Base-by-base conservation (phyloP, 2,113 vertebrate genomes). In the Istiophorus platypterus region DNA sequence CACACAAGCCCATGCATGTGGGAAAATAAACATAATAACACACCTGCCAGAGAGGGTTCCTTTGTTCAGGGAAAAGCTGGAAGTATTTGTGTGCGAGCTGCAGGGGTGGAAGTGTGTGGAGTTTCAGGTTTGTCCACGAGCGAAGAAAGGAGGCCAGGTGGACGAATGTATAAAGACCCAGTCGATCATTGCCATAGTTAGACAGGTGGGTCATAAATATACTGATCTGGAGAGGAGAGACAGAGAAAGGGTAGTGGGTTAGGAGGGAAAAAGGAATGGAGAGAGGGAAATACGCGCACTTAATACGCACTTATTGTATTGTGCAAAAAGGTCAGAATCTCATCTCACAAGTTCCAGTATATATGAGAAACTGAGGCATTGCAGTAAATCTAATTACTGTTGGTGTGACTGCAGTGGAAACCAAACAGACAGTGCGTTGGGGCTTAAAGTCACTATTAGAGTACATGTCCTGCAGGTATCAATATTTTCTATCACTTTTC, bases 181-280 rank as follows among this genome's bases (percentile, higher is more conserved):
- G 93, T 8, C 97, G 97, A 82, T 99, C 98, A 0, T 99, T 99
- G 17, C 98, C 98, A 0, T 99, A 99, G 93, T 99, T 99, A 1
- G 98, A 99, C 85, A 99, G 88, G 92, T 99, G 98, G 5, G 98
- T 99, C 98, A 99, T 99, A 91, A 99, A 99, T 93, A 99, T 97
- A 91, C 97, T 99, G 65, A 99, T 97, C 98, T 99, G 71, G 29
- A 29, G 78, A 29, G 80, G 54, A 77, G 64, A 72, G 37, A 78
- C 7, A 75, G 41, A 76, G n/a, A 77, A 18, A 63, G 64, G 57
- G 31, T 27, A 24, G 29, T 10, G n/a, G 45, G 39, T n/a, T 42
- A 26, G 61, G 31, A 17, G 26, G 29, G 71, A 13, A 57, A 57
- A 76, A 62, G 10, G 3, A 29, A 41, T 14, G 22, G 37, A 52